Percentiles rank a stretch among this genome's conserved stretches.
phyloP scores from a whole-genome alignment of 2,113 vertebrate genomes.

The Oryzias curvinotus region DNA sequence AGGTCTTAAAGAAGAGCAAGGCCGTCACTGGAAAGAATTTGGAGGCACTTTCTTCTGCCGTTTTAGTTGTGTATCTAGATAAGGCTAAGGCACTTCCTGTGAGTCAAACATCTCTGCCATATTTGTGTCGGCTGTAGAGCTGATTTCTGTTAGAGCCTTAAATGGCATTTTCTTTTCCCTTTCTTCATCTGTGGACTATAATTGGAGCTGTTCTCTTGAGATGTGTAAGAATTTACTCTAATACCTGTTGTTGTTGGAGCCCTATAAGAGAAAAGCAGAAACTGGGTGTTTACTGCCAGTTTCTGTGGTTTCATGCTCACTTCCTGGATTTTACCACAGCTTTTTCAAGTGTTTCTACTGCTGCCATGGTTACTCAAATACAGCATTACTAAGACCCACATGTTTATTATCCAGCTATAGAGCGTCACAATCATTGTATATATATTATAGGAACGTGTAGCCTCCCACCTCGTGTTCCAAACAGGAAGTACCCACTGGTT shows the following conservation, averaged over 20 bases:
- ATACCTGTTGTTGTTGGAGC: too few relatives aligned
- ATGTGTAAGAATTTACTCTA: neutral
- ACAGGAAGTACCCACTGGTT: too few relatives aligned
- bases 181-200: slow-evolving; percentile 16
- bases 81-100: slow-evolving; percentile 89
- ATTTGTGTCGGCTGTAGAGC: slow-evolving; percentile 8
- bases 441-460: too few relatives aligned
- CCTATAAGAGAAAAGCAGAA: too few relatives aligned
- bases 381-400: slow-evolving; percentile 16
- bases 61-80: slow-evolving; percentile 89
- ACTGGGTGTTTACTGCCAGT: too few relatives aligned
- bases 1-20: slow-evolving; percentile 84
- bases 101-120: slow-evolving; percentile 46
- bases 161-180: slow-evolving; percentile 43
- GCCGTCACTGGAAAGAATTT: slow-evolving; percentile 70
- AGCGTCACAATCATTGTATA: too few relatives aligned
- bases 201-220: neutral
- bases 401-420: slow-evolving; percentile 1
- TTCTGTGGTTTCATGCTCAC: slow-evolving; percentile 21
- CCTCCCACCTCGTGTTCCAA: too few relatives aligned
- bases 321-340: slow-evolving; percentile 32
- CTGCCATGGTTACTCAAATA: slow-evolving; percentile 36
- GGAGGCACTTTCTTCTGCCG: slow-evolving; percentile 86
- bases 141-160: slow-evolving; percentile 56
- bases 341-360: slow-evolving; percentile 21